Evolutionary conservation across 2,797 vertebrate species (phyloP).

Genomic region (Gymnopithys bicolor): DNA sequence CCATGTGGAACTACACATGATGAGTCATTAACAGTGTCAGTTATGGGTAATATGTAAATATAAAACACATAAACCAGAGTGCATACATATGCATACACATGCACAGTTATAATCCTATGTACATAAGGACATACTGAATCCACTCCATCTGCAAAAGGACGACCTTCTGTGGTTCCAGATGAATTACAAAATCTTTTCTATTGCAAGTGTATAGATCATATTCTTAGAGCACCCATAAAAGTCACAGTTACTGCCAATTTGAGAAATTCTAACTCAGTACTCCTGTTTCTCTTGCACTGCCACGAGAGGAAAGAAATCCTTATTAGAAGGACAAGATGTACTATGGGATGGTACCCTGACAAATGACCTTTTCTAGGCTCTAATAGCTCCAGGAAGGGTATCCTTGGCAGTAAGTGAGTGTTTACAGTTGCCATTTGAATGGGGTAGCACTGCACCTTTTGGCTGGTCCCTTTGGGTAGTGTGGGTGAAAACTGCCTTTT

Average conservation of each 20-base stretch:
- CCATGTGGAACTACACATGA: neutral
- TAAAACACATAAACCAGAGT: neutral
- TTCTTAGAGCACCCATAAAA: constrained; percentile 67
- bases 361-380: constrained; percentile 41
- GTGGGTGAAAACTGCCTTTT: neutral
- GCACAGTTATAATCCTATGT: neutral
- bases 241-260: constrained; percentile 67
- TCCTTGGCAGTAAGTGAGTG: neutral
- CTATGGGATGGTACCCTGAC: constrained; percentile 31
- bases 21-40: neutral
- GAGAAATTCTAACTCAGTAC: constrained; percentile 64
- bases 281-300: constrained; percentile 65
- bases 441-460: neutral
- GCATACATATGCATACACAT: neutral
- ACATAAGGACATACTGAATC: neutral
- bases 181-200: constrained; percentile 53
- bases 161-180: constrained; percentile 65
- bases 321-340: constrained; percentile 52
- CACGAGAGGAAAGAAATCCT: constrained; percentile 48
- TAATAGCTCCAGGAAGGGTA: neutral
- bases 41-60: accelerated
- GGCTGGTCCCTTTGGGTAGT: neutral
- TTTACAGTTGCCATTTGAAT: neutral
- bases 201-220: constrained; percentile 55
- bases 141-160: constrained; percentile 9